Evolutionary conservation across 2,888 invertebrate genomes (phyloP).

Genomic region (Pristionchus mayeri): DNA sequence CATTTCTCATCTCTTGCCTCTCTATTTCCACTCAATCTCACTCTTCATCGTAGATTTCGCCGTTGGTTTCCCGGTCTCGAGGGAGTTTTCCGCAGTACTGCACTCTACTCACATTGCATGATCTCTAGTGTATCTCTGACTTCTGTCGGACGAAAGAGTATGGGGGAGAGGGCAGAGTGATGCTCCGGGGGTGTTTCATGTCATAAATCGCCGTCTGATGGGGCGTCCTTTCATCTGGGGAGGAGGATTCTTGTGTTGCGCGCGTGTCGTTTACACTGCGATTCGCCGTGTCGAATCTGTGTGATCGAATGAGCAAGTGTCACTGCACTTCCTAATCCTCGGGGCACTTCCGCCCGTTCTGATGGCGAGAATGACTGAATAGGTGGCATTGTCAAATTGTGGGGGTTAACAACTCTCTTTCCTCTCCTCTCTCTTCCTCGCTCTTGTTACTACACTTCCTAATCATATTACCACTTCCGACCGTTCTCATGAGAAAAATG

Average conservation of each 20-base stretch:
- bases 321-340: background rate
- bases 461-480: too few relatives aligned
- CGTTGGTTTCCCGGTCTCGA: background rate
- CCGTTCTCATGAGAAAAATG: too few relatives aligned
- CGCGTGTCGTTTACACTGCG: conserved; percentile 21
- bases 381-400: too few relatives aligned
- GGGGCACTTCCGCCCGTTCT: too few relatives aligned
- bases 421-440: too few relatives aligned
- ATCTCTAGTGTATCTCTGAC: too few relatives aligned
- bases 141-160: background rate
- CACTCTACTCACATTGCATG: background rate
- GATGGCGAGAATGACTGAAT: too few relatives aligned
- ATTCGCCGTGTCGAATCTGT: background rate
- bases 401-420: too few relatives aligned
- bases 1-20: background rate
- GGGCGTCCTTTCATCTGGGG: background rate
- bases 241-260: background rate
- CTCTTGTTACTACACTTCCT: too few relatives aligned
- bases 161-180: background rate
- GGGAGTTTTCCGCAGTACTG: background rate
- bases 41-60: background rate
- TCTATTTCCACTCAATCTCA: conserved; percentile 30
- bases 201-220: background rate
- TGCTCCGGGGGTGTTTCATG: background rate
- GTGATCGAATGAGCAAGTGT: background rate